A percentile compares a stretch with the other conserved stretches of the same genome.
Evolutionary conservation across 2,888 invertebrate genomes (phyloP).

Genomic region (Lasioglossum leucozonium): DNA sequence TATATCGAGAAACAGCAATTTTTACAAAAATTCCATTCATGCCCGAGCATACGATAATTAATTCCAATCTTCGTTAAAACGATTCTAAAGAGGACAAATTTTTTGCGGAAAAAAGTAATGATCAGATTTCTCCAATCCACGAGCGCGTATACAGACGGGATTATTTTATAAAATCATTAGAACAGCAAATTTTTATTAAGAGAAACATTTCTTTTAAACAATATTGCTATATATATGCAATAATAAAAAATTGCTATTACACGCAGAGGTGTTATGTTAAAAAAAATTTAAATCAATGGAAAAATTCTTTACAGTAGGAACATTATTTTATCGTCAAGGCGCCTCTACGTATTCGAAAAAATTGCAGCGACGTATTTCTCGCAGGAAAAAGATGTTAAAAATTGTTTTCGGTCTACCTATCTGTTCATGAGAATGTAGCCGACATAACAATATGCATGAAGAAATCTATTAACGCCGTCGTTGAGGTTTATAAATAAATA

Average conservation of each 20-base stretch:
- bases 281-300: neutral
- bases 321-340: neutral
- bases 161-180: neutral
- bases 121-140: too few relatives aligned
- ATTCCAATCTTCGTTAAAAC: neutral
- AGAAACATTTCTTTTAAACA: too few relatives aligned
- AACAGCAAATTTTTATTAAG: neutral
- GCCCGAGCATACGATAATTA: neutral
- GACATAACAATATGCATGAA: neutral
- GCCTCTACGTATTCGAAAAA: neutral
- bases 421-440: neutral
- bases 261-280: neutral
- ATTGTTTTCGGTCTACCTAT: neutral
- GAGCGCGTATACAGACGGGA: too few relatives aligned
- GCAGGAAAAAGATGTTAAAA: neutral
- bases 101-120: neutral
- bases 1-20: neutral
- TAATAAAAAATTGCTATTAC: too few relatives aligned
- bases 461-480: neutral
- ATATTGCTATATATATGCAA: too few relatives aligned
- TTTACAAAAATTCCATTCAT: neutral
- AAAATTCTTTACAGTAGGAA: neutral
- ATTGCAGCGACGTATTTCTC: neutral
- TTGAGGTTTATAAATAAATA: neutral
- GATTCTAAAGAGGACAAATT: neutral